These are phyloP conservation scores for Danio rerio DNA, from an alignment of 2,113 vertebrate species.

Conservation along the genomic window GRCz12tu NC_133193.1:36508001-36508500, in stretches of 20 bases:
- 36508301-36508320: constrained; percentile 52
- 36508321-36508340: constrained; percentile 48
- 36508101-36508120: not conserved
- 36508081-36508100: constrained; percentile 25
- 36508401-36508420: not conserved
- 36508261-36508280: constrained; percentile 54
- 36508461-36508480: no score
- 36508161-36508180: constrained; percentile 41
- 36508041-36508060: constrained; percentile 22
- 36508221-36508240: constrained; percentile 74
- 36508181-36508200: constrained; percentile 71
- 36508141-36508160: constrained; percentile 13
- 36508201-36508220: constrained; percentile 76
- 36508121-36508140: constrained; percentile 21
- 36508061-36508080: constrained; percentile 27
- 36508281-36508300: constrained; percentile 55
- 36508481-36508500: no score
- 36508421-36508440: no score
- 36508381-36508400: not conserved
- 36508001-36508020: constrained; percentile 50
- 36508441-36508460: no score
- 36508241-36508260: constrained; percentile 66
- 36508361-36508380: not conserved
- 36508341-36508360: constrained; percentile 22
- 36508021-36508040: constrained; percentile 33